Percentiles rank a stretch among this genome's conserved stretches.
These are phyloP conservation scores for Euspilapteryx auroguttella DNA, from an alignment of 2,888 invertebrate genomes.

Conservation along the genomic window DNA sequence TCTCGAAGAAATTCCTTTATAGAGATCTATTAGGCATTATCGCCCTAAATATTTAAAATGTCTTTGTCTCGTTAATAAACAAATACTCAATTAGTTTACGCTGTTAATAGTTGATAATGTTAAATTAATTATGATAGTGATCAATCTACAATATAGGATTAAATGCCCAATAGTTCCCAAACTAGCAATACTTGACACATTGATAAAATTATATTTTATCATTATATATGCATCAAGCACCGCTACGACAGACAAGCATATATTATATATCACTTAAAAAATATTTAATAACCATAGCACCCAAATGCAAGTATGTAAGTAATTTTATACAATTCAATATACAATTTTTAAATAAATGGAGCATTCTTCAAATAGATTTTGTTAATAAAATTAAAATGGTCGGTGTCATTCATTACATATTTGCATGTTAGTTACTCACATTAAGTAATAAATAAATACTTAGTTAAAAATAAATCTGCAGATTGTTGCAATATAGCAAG, in stretches of 20 bases:
- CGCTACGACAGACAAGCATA: constrained; percentile 52
- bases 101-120: constrained; percentile 59
- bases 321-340: too few relatives aligned
- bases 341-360: constrained; percentile 24
- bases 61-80: too few relatives aligned
- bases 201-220: constrained; percentile 1
- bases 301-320: constrained; percentile 61
- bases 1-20: too few relatives aligned
- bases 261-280: constrained; percentile 48
- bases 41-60: constrained; percentile 55
- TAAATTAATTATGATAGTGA: constrained; percentile 60
- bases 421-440: constrained; percentile 61
- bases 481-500: constrained; percentile 42
- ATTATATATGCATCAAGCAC: constrained; percentile 23
- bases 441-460: constrained; percentile 48
- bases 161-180: constrained; percentile 63
- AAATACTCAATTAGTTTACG: constrained; percentile 59
- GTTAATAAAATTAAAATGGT: constrained; percentile 50
- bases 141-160: constrained; percentile 59
- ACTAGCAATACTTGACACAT: constrained; percentile 37
- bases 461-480: constrained; percentile 56
- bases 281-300: constrained; percentile 57
- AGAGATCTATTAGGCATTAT: constrained; percentile 63
- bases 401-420: too few relatives aligned
- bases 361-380: constrained; percentile 42